These are phyloP conservation scores for Hetaerina titia DNA, from an alignment of 2,888 invertebrate species.

Conservation along the genomic window DNA sequence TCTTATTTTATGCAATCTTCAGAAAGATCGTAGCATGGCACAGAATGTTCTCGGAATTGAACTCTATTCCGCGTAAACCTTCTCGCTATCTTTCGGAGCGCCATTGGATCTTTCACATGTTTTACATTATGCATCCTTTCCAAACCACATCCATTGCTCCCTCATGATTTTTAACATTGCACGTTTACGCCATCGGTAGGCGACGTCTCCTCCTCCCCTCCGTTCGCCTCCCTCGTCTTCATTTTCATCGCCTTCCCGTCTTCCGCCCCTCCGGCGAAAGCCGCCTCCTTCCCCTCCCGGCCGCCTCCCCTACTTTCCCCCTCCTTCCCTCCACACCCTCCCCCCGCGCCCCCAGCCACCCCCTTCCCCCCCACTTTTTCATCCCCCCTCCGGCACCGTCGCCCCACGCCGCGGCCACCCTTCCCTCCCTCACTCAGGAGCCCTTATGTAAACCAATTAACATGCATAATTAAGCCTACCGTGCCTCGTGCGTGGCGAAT, in stretches of 20 bases:
- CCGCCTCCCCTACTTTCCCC: slow-evolving; percentile 31
- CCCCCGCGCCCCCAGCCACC: not conserved
- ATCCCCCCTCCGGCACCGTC: not conserved
- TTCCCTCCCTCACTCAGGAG: slow-evolving; percentile 71
- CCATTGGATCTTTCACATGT: not conserved
- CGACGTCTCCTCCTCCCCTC: slow-evolving; percentile 5
- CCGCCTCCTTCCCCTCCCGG: not conserved
- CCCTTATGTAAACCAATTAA: slow-evolving; percentile 72
- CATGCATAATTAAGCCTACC: slow-evolving; percentile 71
- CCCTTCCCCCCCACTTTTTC: slow-evolving; percentile 14
- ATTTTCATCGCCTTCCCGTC: slow-evolving; percentile 4
- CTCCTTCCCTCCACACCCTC: not conserved
- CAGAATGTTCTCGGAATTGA: not conserved
- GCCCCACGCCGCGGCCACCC: slow-evolving; percentile 68
- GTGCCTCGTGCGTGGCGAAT: slow-evolving; percentile 67
- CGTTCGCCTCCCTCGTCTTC: slow-evolving; percentile 23
- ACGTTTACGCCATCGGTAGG: not conserved
- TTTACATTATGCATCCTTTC: not conserved
- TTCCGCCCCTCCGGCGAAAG: not conserved
- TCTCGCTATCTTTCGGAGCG: not conserved
- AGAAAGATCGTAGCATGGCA: too few species aligned
- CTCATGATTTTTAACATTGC: not conserved
- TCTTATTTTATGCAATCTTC: too few species aligned
- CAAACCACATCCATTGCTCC: not conserved
- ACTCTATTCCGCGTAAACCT: not conserved